Evolutionary conservation across 2,113 vertebrate genomes (phyloP), one percentile per base, ranked within the genome.

Genomic region (Burhinus oedicnemus): DNA sequence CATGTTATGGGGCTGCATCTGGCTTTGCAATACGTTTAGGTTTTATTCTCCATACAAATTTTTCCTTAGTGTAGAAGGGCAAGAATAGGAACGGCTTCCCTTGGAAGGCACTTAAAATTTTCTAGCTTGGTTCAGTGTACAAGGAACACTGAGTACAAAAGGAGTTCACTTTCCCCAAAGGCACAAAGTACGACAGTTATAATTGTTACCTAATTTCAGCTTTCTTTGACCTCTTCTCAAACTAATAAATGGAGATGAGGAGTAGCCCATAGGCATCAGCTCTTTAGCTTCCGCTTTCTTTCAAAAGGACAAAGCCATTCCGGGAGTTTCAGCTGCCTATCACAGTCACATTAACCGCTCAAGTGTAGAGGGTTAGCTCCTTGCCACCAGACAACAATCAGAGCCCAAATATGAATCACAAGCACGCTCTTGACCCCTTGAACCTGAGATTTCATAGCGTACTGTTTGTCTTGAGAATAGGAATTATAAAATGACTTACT

Each of bases 401-500:
- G 6, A 71, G 60, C 47, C 75, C 60, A 68, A 42, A 4, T 4
- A 15, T 3, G 32, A 19, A 72, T 42, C 62, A 36, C 25, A 42
- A 54, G 52, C 49, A n/a, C 11, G 26, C 36, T 77, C 64, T 6
- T 36, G 64, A n/a, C 68, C 78, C 51, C 60, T 26, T 20, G 13
- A 42, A 26, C 76, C 36, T 7, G 29, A 47, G 81, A 71, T 70
- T 64, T 75, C 69, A 11, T 22, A 38, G 38, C 36, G 29, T 25
- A 21, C 29, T 38, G 34, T 61, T 88, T 88, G 45, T 81, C 68
- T 89, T 32, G 58, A 90, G 62, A 96, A 38, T 68, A 66, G 52
- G 83, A 92, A 89, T 81, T 42, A 44, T 81, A 64, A 90, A 93
- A 82, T 83, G 68, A 78, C 95, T 96, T 96, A 90, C 68, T 75